Conservation (phyloP, 2,797 vertebrate species). For the Dicrostonyx torquatus region DNA sequence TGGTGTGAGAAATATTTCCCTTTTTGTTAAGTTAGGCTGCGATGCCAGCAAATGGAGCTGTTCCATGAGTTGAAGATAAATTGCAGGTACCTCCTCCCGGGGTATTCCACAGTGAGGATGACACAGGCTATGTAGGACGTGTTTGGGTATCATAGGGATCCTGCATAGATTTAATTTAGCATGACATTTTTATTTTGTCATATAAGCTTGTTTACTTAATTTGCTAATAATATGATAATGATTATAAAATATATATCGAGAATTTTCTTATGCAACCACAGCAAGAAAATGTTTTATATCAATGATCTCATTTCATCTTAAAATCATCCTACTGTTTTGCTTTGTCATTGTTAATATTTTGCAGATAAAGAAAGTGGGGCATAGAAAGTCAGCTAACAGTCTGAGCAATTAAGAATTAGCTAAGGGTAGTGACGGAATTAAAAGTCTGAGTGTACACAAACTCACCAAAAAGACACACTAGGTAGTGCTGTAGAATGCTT, state of each 20-base stretch:
- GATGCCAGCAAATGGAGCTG: not conserved
- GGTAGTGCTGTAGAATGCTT: not conserved
- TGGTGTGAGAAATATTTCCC: not conserved
- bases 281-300: not conserved
- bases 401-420: not conserved
- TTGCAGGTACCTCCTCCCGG: not conserved
- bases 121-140: no score
- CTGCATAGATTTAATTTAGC: not conserved
- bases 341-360: conserved; percentile 28
- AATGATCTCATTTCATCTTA: not conserved
- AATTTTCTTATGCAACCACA: not conserved
- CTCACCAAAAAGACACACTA: not conserved
- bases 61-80: not conserved
- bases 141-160: not conserved
- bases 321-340: not conserved
- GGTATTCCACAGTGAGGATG: not conserved
- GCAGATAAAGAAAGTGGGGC: not conserved
- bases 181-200: not conserved
- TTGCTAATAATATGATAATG: not conserved
- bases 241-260: not conserved
- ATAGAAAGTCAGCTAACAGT: not conserved
- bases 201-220: conserved; percentile 31
- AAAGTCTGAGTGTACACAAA: not conserved
- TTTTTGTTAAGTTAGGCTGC: not conserved
- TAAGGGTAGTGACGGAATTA: not conserved